Evolutionary conservation across 2,113 vertebrate species (phyloP).

Genomic region (Cyphomyrus discorhynchus): DNA sequence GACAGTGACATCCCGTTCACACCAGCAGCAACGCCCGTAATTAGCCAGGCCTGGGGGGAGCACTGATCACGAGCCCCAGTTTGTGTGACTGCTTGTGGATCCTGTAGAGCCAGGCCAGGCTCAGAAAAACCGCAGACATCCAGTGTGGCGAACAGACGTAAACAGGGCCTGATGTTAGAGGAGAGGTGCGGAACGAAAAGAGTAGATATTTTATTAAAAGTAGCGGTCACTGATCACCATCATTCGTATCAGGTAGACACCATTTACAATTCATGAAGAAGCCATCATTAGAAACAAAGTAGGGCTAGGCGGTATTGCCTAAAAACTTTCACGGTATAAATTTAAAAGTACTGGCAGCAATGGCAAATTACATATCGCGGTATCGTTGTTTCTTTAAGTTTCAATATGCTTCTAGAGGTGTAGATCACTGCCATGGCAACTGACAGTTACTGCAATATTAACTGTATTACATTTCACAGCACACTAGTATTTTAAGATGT

Average conservation of each 20-base stretch:
- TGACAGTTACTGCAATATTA: neutral
- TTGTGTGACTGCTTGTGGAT: neutral
- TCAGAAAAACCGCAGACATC: neutral
- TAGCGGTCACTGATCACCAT: neutral
- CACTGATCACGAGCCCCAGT: neutral
- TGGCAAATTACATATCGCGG: neutral
- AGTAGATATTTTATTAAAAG: neutral
- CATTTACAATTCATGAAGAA: neutral
- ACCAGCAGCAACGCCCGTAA: neutral
- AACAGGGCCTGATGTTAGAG: neutral
- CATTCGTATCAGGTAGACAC: neutral
- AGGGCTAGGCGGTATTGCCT: neutral
- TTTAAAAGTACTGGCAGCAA: neutral
- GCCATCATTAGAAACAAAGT: neutral
- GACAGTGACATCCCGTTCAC: neutral
- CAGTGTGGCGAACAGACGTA: neutral
- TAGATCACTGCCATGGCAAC: neutral
- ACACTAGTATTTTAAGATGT: neutral
- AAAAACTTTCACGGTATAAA: neutral
- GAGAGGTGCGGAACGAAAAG: neutral
- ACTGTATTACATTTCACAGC: neutral
- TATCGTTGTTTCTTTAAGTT: neutral
- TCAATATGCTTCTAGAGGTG: neutral
- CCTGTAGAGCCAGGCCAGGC: neutral
- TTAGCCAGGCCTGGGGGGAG: neutral